Base-by-base conservation (phyloP, 2,888 invertebrate genomes). In the Xestia xanthographa region DNA sequence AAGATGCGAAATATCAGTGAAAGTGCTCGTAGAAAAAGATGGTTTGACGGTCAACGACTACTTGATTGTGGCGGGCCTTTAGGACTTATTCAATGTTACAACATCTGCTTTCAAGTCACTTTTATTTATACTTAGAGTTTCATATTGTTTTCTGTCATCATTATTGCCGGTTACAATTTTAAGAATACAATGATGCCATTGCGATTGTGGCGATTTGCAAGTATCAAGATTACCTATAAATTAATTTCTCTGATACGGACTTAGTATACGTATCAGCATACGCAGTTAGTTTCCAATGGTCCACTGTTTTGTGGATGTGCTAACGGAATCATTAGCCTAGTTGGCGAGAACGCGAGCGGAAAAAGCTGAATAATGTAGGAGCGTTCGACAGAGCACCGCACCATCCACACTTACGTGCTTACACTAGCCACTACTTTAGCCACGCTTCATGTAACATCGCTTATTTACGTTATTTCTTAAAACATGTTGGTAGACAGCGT, bases 271-370 rank as follows among this genome's bases (percentile, higher is more conserved):
- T 88, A 91, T 92, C 89, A 89, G 86, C 82, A 89, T 89, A 90
- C 83, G 94, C 95, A 94, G 94, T 95, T 93, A 94, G 90, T 90
- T 93, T 92, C 93, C 93, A 92, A 92, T 95, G 90, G 93, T 89
- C 91, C 89, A 89, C 88, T 94, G 95, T 95, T 95, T 95, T 94
- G 94, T 95, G 93, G 93, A 95, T 94, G 94, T 91, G 93, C 93
- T 95, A 96, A 95, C 96, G 96, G 95, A 94, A 94, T 95, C 95
- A 95, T 94, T 95, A 95, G 94, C 95, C 96, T 91, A 95, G 93
- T 94, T 96, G 92, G 86, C 84, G 89, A 90, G 92, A 94, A 93
- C 91, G 91, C 93, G 93, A 92, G 93, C 93, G 93, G 93, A 95
- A 95, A 95, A 95, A 95, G 92, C 90, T 94, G 94, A 94, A 95